Conservation (phyloP, 1,140 invertebrate genomes). For the Drosophila equinoxialis region DNA sequence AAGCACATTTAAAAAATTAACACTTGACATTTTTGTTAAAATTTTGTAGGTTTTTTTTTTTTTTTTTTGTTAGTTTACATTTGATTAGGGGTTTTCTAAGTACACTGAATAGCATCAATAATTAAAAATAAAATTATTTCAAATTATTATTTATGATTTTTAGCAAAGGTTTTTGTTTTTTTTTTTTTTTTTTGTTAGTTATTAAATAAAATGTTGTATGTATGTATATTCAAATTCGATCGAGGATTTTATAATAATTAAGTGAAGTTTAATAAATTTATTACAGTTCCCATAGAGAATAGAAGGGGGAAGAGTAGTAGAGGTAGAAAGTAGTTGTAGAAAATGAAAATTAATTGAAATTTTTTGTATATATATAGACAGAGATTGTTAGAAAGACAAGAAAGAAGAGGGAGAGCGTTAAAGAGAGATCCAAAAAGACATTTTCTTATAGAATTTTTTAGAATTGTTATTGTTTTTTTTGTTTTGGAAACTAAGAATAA, state of each 20-base stretch:
- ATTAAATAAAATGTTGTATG: slow-evolving; percentile 24
- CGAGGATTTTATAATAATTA: slow-evolving; percentile 24
- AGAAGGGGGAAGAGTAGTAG: slow-evolving; percentile 28
- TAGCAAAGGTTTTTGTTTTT: not conserved
- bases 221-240: slow-evolving; percentile 17
- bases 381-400: slow-evolving; percentile 29
- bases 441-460: slow-evolving; percentile 66
- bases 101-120: slow-evolving; percentile 57
- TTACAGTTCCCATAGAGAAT: slow-evolving; percentile 19
- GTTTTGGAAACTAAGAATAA: slow-evolving; percentile 31
- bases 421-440: slow-evolving; percentile 83
- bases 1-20: slow-evolving; percentile 49
- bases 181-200: not conserved
- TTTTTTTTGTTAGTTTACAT: slow-evolving; percentile 36
- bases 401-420: slow-evolving; percentile 34
- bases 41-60: slow-evolving; percentile 61
- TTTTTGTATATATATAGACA: slow-evolving; percentile 9
- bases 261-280: slow-evolving; percentile 20
- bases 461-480: slow-evolving; percentile 53
- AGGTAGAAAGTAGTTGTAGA: slow-evolving; percentile 47
- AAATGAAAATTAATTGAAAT: slow-evolving; percentile 67
- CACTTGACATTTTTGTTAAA: slow-evolving; percentile 39
- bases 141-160: slow-evolving; percentile 3
- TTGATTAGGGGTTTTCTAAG: slow-evolving; percentile 47
- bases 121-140: slow-evolving; percentile 49